Base-by-base conservation (phyloP, 2,113 vertebrate species). In the Motacilla alba region DNA sequence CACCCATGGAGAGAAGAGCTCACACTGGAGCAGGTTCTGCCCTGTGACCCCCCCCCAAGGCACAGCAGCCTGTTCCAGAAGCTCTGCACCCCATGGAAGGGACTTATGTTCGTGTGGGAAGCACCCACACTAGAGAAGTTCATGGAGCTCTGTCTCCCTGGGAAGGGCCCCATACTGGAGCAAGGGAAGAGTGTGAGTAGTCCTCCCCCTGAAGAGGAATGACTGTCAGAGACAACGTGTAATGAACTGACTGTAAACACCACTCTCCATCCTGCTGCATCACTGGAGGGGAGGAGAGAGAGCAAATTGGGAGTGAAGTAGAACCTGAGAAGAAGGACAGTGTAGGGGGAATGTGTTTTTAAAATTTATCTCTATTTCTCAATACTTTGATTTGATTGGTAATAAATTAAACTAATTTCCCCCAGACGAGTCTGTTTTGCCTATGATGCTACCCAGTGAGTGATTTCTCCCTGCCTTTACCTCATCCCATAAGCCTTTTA, bases 371-470 rank as follows among this genome's bases (percentile, higher is more conserved):
- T 79, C 59, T 66, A 43, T 56, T 83, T 80, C 62, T 83, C 27
- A 31, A 33, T 79, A 80, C 2, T n/a, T 26, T 70, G 20, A 79
- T 79, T 60, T 74, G 19, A 88, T 11, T 37, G 14, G 37, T 20
- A 66, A 46, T 37, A 70, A 69, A 74, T 41, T 31, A 41, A 47
- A 43, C 8, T 33, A 3, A 44, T 70, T 75, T 72, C n/a, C 8
- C 7, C 4, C 3, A 39, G 30, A 15, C 0, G 0, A 37, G 55
- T 35, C 52, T 39, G 23, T 62, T 94, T 70, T 68, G 28, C 31
- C 47, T 6, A 0, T 33, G 10, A 87, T 2, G 0, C 28, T 30
- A 73, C 21, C 0, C 1, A 1, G 1, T 14, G 13, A 83, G 27
- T 30, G 43, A 63, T 26, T 37, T 76, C 13, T 58, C 27, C 33